Base-by-base conservation (phyloP, 2,797 vertebrate species). In the Pygocentrus nattereri region DNA sequence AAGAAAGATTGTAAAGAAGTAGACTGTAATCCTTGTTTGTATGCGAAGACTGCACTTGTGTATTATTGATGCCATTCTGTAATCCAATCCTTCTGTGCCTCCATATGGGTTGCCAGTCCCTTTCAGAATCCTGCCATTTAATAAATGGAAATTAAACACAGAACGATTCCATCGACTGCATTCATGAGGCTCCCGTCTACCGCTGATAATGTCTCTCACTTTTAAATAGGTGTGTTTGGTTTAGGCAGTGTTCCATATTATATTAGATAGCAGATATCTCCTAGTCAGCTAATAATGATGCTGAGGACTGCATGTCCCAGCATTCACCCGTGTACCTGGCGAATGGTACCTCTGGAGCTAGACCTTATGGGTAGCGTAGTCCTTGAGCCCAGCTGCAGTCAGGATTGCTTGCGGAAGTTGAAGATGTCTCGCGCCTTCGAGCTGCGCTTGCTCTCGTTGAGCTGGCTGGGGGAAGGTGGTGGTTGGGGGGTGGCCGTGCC, bases 401-500 rank as follows among this genome's bases (percentile, higher is more conserved):
- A 95, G 67, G 91, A 92, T 88, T 95, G 97, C 94, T 97, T 98
- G 87, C 95, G 95, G 91, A 98, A 98, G 71, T 93, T 90, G 65
- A 97, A 98, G 91, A 97, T 96, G 76, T 98, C 97, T 74, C 96
- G 92, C 0, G 92, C 86, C 93, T 95, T 97, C 65, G 90, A 92
- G 88, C 93, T 92, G 86, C 87, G 96, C 89, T 95, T 97, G 91
- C 94, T 91, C 83, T 96, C 92, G 0, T 76, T 87, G 3, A 90
- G 90, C 38, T 81, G 90, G 2, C 90, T 92, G 0, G 92, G 90
- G 1, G 92, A 92, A 27, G 89, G 91, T 62, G 95, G 94, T 50
- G 95, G 94, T 61, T 94, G 91, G 0, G 79, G 89, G 67, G 95
- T 95, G 76, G 91, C 93, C 1, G 92, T 96, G 85, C 98, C 98